Base-by-base conservation (phyloP, 2,797 vertebrate genomes). In the Ptychobarbus kaznakovi region DNA sequence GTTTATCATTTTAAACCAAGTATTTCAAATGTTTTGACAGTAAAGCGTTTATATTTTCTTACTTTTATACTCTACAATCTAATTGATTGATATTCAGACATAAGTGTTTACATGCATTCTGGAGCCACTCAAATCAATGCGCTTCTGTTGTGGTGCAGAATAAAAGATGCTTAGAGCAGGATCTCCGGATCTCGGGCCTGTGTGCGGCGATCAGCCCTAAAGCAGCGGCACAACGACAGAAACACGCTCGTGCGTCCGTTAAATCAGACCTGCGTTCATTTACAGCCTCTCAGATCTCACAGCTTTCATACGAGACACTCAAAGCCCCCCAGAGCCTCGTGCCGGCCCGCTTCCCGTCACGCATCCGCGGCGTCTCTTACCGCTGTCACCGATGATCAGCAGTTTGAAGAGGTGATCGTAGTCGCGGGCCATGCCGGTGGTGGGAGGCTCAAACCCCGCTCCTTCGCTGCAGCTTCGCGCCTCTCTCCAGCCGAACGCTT, bases 391-490 rank as follows among this genome's bases (percentile, higher is more conserved):
- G 95, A 99, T 99, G 95, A 99, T 99, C 94, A 99, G 97, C 95
- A 99, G 96, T 94, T 99, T 99, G 95, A 99, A 99, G 94, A 99
- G 97, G 94, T 99, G 97, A 95, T 99, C 98, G 95, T 99, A 99
- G 96, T 99, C 97, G 95, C 97, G 95, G 94, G 98, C 97, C 98
- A 99, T 98, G 94, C 94, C 95, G 96, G 95, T 95, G 93, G 93
- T 94, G 93, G 93, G 92, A 93, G 93, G 93, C 93, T 94, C 91
- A 91, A 92, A 93, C 93, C 93, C 94, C 92, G 93, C 93, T 89
- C 91, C 87, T 92, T 49, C 68, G 58, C 88, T 76, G 51, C 73
- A 76, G 66, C 73, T 91, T 90, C 90, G 89, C 92, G 91, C 89
- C 91, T 91, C 90, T 89, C 88, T 92, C 91, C 87, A 83, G 86